Percentiles rank a stretch among this genome's conserved stretches.
These are phyloP conservation scores for Eleutherodactylus coqui DNA, from an alignment of 2,797 vertebrate genomes.

Conservation along the genomic window DNA sequence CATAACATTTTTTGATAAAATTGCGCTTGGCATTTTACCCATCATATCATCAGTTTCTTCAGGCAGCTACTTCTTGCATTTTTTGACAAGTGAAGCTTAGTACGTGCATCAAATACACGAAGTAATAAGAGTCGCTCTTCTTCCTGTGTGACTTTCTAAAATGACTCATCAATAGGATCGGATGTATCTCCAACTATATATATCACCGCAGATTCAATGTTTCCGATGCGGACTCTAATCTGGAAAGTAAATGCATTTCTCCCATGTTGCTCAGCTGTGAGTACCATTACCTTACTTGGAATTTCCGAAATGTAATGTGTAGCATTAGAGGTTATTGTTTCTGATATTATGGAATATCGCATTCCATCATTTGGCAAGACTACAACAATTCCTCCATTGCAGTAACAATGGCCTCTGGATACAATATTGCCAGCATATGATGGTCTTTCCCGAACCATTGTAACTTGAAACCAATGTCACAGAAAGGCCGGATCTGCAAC, in stretches of 20 bases:
- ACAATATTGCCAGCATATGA: too few relatives aligned
- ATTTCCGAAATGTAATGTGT: background rate
- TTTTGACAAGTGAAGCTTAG: constrained; percentile 37
- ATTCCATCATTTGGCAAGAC: too few relatives aligned
- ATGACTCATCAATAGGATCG: constrained; percentile 21
- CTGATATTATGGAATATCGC: too few relatives aligned
- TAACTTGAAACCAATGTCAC: too few relatives aligned
- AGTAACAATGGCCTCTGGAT: too few relatives aligned
- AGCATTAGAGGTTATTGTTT: background rate
- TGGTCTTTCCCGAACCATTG: too few relatives aligned
- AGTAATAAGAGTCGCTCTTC: constrained; percentile 21
- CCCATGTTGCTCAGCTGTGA: background rate
- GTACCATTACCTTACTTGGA: background rate
- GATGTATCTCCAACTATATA: constrained; percentile 25
- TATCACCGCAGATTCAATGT: background rate
- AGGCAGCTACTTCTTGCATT: constrained; percentile 44
- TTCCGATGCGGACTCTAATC: background rate
- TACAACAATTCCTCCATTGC: too few relatives aligned
- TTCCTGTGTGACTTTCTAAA: constrained; percentile 17
- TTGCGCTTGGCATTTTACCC: constrained; percentile 47
- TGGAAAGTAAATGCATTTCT: background rate
- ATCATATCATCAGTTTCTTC: constrained; percentile 53
- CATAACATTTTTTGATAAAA: constrained; percentile 57
- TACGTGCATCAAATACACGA: constrained; percentile 39
- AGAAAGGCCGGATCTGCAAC: too few relatives aligned